A percentile compares a stretch with the other conserved stretches of the same genome.
Evolutionary conservation across 1,140 invertebrate species (phyloP).

Genomic region (Acromyrmex charruanus): DNA sequence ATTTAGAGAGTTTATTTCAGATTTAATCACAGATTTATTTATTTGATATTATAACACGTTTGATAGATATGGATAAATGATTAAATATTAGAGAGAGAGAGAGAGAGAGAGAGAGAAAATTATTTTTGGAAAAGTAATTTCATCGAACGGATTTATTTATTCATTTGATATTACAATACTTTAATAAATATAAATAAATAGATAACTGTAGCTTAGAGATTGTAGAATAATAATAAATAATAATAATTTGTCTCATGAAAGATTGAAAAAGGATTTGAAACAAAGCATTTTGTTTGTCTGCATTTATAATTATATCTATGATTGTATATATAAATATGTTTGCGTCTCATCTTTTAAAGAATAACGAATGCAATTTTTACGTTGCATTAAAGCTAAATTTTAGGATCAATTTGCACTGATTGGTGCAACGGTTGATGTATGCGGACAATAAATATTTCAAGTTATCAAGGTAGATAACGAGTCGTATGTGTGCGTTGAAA

Average conservation of each 20-base stretch:
- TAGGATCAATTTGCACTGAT: background rate
- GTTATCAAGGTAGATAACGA: background rate
- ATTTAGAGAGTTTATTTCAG: background rate
- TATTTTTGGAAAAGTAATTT: no score
- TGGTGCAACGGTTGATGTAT: background rate
- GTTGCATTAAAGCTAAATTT: background rate
- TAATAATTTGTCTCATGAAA: background rate
- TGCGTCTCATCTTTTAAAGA: background rate
- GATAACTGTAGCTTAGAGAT: background rate
- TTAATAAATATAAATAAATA: background rate
- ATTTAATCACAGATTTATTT: background rate
- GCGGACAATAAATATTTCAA: background rate
- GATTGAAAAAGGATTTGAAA: background rate
- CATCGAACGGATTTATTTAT: background rate
- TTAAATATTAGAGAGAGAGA: no score
- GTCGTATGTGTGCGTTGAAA: background rate
- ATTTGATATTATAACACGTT: background rate
- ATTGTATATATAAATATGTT: background rate
- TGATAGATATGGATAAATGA: no score
- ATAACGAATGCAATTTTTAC: background rate
- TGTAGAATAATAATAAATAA: constrained; percentile 5
- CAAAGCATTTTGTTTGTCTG: background rate
- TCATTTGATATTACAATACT: background rate
- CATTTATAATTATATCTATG: background rate
- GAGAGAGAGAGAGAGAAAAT: no score